These are phyloP conservation scores for Melieria omissa DNA, from an alignment of 2,888 invertebrate species.

Conservation along the genomic window DNA sequence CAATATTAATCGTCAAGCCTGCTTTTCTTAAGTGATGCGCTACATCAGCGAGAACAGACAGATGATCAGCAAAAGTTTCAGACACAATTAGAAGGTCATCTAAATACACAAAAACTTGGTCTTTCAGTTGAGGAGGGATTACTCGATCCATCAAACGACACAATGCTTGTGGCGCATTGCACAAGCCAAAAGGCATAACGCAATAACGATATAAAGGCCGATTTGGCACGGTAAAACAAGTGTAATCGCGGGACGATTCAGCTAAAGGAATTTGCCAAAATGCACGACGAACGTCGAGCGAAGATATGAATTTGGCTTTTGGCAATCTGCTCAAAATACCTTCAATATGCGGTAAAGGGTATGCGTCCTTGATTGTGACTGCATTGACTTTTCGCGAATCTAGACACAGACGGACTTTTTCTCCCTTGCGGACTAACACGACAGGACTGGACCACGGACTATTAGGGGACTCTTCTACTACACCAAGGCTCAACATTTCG, in stretches of 20 bases:
- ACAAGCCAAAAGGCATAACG: too few species aligned
- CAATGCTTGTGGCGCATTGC: too few species aligned
- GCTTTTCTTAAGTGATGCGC: too few species aligned
- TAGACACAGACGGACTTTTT: conserved; percentile 9
- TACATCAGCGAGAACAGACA: too few species aligned
- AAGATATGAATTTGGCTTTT: conserved; percentile 32
- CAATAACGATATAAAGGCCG: conserved; percentile 10
- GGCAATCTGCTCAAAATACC: conserved; percentile 37
- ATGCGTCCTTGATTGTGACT: conserved; percentile 45
- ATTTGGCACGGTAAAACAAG: not conserved
- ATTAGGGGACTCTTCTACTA: conserved; percentile 50
- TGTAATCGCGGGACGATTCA: conserved; percentile 1
- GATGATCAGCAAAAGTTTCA: too few species aligned
- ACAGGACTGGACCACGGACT: conserved; percentile 55
- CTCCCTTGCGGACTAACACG: not conserved
- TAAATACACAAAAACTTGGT: too few species aligned
- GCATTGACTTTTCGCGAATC: conserved; percentile 29
- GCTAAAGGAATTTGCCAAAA: conserved; percentile 36
- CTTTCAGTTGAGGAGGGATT: too few species aligned
- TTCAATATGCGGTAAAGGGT: conserved; percentile 40
- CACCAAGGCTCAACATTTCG: conserved; percentile 50
- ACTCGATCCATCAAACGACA: too few species aligned
- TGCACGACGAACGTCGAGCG: conserved; percentile 36
- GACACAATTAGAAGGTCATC: too few species aligned
- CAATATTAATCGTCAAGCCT: too few species aligned